Percentiles rank a stretch among this genome's conserved stretches.
Evolutionary conservation across 30 jellyfish, hydroid and myxozoan species (phyloP).

Genomic region (Aurelia sp.): DNA sequence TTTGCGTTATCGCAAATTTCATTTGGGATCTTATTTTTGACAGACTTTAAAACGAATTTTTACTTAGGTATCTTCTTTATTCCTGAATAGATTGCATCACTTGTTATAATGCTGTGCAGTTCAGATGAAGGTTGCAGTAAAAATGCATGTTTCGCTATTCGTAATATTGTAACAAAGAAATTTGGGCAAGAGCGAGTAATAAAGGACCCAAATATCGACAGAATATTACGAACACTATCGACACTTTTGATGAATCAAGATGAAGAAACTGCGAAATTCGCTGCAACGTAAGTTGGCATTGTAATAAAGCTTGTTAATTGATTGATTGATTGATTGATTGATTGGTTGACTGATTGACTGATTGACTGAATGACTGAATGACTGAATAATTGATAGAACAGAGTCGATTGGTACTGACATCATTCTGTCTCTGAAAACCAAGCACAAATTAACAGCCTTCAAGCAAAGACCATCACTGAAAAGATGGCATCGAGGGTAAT

Average conservation of each 20-base stretch:
- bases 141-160: slow-evolving; percentile 87
- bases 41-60: no score
- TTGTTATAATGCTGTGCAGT: slow-evolving; percentile 82
- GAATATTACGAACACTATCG: slow-evolving; percentile 63
- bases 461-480: no score
- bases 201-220: slow-evolving; percentile 79
- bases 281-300: slow-evolving; percentile 80
- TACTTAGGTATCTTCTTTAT: not conserved
- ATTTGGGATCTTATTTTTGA: no score
- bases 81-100: slow-evolving; percentile 49
- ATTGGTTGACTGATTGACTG: no score
- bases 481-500: no score
- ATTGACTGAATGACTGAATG: no score
- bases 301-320: not conserved
- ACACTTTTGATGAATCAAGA: slow-evolving; percentile 77
- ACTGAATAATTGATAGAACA: no score
- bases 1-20: no score
- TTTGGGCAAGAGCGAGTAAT: slow-evolving; percentile 76
- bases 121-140: slow-evolving; percentile 91
- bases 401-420: no score
- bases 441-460: no score
- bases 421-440: no score
- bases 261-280: slow-evolving; percentile 82
- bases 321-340: no score
- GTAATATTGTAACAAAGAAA: slow-evolving; percentile 58